phyloP scores from a whole-genome alignment of 2,888 invertebrate species.

The Nomada fucata region DNA sequence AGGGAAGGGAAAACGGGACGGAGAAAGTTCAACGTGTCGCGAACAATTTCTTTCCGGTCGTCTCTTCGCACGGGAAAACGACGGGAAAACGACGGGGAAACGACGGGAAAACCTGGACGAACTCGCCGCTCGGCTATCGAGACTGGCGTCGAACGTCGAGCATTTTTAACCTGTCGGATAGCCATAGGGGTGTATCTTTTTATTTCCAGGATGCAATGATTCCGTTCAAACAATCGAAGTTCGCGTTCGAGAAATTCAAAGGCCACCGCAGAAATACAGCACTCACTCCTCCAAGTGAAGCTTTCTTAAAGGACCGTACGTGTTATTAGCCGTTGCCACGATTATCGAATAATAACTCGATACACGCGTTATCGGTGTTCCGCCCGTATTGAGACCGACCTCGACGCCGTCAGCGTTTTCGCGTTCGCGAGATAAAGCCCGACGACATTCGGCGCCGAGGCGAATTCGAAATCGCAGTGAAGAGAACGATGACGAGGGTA shows the following conservation, averaged over 20 bases:
- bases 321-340: too few relatives aligned
- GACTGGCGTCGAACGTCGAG: conserved; percentile 22
- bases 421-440: conserved; percentile 9
- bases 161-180: conserved; percentile 17
- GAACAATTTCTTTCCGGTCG: conserved; percentile 62
- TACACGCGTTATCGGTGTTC: neutral
- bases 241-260: neutral
- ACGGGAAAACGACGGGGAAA: neutral
- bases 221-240: neutral
- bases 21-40: conserved; percentile 39
- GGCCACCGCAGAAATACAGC: too few relatives aligned
- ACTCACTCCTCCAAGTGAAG: too few relatives aligned
- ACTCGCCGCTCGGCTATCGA: conserved; percentile 38
- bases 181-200: conserved; percentile 10
- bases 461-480: neutral
- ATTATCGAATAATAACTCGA: neutral
- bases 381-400: neutral
- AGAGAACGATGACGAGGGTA: conserved; percentile 30
- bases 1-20: neutral
- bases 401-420: neutral
- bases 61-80: conserved; percentile 46
- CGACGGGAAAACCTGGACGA: conserved; percentile 54
- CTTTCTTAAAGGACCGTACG: neutral
- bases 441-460: neutral
- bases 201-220: neutral